Base-by-base conservation (phyloP, 2,888 invertebrate genomes). In the Sympetrum striolatum region DNA sequence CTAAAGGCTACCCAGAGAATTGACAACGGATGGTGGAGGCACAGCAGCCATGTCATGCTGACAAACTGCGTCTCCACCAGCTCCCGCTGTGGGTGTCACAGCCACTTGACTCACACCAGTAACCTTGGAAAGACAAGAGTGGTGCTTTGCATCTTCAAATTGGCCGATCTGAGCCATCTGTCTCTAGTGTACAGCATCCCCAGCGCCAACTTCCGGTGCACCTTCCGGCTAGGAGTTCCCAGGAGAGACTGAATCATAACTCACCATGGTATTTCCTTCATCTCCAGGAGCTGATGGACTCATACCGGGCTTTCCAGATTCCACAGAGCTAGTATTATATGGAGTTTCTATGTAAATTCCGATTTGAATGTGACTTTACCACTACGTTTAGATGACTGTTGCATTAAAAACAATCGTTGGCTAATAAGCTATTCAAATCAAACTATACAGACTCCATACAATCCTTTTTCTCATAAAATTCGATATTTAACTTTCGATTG, bases 51-150 rank as follows among this genome's bases (percentile, higher is more conserved):
- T 60, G 37, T 86, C 86, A 39, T 86, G 60, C 18, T 86, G 86
- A 60, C 86, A 86, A 60, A 86, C 86, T 86, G 86, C 37, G 22
- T 86, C 86, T 31, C 86, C 86, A 64, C 86, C 37, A n/a, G 86
- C 60, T 60, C 86, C 86, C 53, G 35, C 53, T n/a, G 86, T 12
- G 18, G 86, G 31, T 31, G 86, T 58, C 86, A 86, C 86, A 53
- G 86, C 39, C 37, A 86, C 37, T 37, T 35, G n/a, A 86, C 86
- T 86, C 86, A 86, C 86, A 86, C 86, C 86, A 86, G 86, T 60
- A 86, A 86, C 86, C 60, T 86, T 86, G 60, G 86, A 86, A 86
- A 86, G 86, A 86, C 86, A 64, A 86, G 86, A 86, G 86, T 86
- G 86, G 64, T 86, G 86, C 60, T 86, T 64, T 8, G 86, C 86